Conservation (phyloP, 2,797 vertebrate genomes). For the Enteromius argenteus region DNA sequence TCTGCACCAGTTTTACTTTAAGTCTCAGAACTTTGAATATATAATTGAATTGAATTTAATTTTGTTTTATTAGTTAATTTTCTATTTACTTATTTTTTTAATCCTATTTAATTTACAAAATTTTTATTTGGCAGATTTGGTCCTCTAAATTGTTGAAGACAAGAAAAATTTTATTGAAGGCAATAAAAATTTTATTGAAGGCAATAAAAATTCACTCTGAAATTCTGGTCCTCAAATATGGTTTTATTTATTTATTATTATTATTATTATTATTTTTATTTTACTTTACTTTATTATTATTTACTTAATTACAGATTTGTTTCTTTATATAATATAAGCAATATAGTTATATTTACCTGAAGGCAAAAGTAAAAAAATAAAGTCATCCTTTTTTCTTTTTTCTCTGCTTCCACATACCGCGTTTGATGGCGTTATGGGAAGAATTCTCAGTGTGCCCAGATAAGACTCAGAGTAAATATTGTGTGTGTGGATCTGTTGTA, state of each 20-base stretch:
- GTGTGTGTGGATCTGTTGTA: conserved; percentile 32
- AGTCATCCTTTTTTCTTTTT: neutral
- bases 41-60: neutral
- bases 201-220: neutral
- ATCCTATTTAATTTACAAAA: neutral
- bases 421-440: neutral
- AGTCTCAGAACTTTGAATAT: neutral
- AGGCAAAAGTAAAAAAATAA: neutral
- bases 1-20: neutral
- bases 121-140: neutral
- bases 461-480: conserved; percentile 1
- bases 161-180: neutral
- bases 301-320: neutral
- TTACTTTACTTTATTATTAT: no score
- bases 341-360: neutral
- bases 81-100: neutral
- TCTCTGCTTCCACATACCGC: neutral
- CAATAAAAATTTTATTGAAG: neutral
- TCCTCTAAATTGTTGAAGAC: neutral
- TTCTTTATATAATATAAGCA: neutral
- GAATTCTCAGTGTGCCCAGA: conserved; percentile 2
- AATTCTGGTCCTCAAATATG: neutral
- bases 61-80: neutral
- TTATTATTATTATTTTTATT: no score
- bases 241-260: neutral